phyloP scores from a whole-genome alignment of 2,888 invertebrate species.

The Drosophila peninsularis region DNA sequence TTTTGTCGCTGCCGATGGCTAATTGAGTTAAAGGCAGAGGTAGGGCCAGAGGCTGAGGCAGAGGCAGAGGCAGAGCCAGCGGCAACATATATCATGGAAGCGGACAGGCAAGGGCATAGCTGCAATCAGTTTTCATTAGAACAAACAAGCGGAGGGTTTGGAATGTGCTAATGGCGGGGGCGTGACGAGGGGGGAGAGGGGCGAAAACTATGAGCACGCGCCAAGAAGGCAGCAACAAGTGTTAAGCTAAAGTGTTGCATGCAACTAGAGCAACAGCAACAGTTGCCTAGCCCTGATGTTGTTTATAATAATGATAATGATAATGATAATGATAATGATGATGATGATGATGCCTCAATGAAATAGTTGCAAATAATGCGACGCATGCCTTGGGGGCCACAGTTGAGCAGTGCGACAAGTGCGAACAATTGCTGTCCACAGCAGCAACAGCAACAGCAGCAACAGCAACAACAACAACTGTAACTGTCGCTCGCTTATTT shows the following conservation, averaged over 20 bases:
- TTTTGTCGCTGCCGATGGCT: too few species aligned
- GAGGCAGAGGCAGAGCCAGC: not conserved
- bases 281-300: slow-evolving; percentile 32
- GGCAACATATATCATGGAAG: not conserved
- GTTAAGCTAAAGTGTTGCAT: slow-evolving; percentile 25
- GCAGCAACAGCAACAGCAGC: slow-evolving; percentile 23
- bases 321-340: slow-evolving; percentile 5
- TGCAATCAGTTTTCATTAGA: slow-evolving; percentile 14
- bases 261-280: slow-evolving; percentile 15
- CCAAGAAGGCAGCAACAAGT: slow-evolving; percentile 29
- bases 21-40: not conserved
- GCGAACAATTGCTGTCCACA: slow-evolving; percentile 55
- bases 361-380: slow-evolving; percentile 54
- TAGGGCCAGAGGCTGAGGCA: too few species aligned
- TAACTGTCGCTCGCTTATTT: slow-evolving; percentile 79
- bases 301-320: slow-evolving; percentile 8
- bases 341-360: slow-evolving; percentile 27
- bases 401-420: slow-evolving; percentile 30
- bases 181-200: not conserved
- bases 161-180: not conserved
- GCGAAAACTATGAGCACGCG: slow-evolving; percentile 22
- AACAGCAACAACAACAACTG: slow-evolving; percentile 43
- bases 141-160: not conserved
- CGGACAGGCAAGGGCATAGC: slow-evolving; percentile 9
- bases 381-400: slow-evolving; percentile 15